These are phyloP conservation scores for Erebia aethiops DNA, from an alignment of 2,888 invertebrate genomes.

Conservation along the genomic window DNA sequence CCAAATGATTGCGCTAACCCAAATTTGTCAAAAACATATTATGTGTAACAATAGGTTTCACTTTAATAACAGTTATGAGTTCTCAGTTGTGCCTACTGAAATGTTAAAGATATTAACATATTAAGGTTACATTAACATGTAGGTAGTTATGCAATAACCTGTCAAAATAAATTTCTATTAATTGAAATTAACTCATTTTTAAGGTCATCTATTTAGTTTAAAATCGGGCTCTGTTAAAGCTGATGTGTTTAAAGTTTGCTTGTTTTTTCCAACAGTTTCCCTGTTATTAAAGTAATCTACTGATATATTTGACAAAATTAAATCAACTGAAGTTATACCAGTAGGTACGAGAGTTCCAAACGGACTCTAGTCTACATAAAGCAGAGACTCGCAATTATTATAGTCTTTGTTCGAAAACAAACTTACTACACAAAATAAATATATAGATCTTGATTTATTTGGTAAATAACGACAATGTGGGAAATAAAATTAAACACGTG, in stretches of 20 bases:
- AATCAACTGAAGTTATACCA: too few relatives aligned
- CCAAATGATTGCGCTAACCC: slow-evolving; percentile 65
- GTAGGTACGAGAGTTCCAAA: too few relatives aligned
- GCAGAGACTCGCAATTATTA: neutral
- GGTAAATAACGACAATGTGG: too few relatives aligned
- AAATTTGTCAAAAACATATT: slow-evolving; percentile 56
- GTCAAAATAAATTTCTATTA: slow-evolving; percentile 15
- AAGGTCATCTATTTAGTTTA: slow-evolving; percentile 12
- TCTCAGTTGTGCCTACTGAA: slow-evolving; percentile 3
- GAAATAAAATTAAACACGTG: too few relatives aligned
- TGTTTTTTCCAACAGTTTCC: too few relatives aligned
- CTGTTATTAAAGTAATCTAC: too few relatives aligned
- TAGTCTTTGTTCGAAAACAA: too few relatives aligned
- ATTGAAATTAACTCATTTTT: slow-evolving; percentile 15
- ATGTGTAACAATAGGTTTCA: slow-evolving; percentile 50
- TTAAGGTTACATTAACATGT: slow-evolving; percentile 17
- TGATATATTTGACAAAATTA: too few relatives aligned
- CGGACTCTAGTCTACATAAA: neutral
- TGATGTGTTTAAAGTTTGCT: too few relatives aligned
- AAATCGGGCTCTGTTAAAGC: too few relatives aligned
- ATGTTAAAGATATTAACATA: slow-evolving; percentile 15
- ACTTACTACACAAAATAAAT: too few relatives aligned
- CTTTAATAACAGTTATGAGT: slow-evolving; percentile 12
- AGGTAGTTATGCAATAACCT: slow-evolving; percentile 10
- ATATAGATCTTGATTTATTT: neutral